Conservation (phyloP, 1,140 invertebrate genomes). For the Diprion similis region DNA sequence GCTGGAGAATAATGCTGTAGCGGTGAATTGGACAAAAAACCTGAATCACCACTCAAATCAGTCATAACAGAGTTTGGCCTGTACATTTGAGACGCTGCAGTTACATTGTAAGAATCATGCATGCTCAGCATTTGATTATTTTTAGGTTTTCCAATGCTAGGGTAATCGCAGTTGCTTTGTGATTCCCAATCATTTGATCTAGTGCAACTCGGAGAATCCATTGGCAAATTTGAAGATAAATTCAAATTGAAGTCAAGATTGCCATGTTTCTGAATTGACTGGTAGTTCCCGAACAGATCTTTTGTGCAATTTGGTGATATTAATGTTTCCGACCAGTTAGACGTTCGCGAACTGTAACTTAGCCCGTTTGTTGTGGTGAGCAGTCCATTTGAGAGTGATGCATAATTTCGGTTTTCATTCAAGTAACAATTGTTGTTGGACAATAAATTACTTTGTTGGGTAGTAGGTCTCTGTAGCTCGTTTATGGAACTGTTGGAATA, state of each 20-base stretch:
- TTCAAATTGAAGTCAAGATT: slow-evolving; percentile 55
- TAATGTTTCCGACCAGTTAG: slow-evolving; percentile 49
- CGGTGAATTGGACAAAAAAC: slow-evolving; percentile 55
- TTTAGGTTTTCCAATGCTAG: slow-evolving; percentile 35
- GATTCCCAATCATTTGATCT: slow-evolving; percentile 42
- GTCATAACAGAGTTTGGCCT: slow-evolving; percentile 53
- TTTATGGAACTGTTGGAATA: slow-evolving; percentile 37
- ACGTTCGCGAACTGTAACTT: slow-evolving; percentile 38
- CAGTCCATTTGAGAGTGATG: slow-evolving; percentile 44
- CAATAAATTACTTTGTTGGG: slow-evolving; percentile 27
- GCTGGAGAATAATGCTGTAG: slow-evolving; percentile 54
- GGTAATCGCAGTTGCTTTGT: slow-evolving; percentile 41
- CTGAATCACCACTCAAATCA: slow-evolving; percentile 53
- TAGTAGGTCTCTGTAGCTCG: slow-evolving; percentile 22
- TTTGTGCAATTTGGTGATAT: slow-evolving; percentile 39
- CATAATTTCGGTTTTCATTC: slow-evolving; percentile 28
- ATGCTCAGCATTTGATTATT: slow-evolving; percentile 42
- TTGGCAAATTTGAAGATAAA: slow-evolving; percentile 38
- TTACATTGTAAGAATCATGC: slow-evolving; percentile 45
- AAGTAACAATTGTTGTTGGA: slow-evolving; percentile 13
- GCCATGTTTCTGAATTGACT: slow-evolving; percentile 34
- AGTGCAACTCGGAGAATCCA: slow-evolving; percentile 43
- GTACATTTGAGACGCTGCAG: slow-evolving; percentile 38
- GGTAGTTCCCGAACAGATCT: slow-evolving; percentile 50
- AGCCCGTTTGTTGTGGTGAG: slow-evolving; percentile 42